Evolutionary conservation across 2,797 vertebrate species (phyloP).

Genomic region (Emydoidea blandingii): DNA sequence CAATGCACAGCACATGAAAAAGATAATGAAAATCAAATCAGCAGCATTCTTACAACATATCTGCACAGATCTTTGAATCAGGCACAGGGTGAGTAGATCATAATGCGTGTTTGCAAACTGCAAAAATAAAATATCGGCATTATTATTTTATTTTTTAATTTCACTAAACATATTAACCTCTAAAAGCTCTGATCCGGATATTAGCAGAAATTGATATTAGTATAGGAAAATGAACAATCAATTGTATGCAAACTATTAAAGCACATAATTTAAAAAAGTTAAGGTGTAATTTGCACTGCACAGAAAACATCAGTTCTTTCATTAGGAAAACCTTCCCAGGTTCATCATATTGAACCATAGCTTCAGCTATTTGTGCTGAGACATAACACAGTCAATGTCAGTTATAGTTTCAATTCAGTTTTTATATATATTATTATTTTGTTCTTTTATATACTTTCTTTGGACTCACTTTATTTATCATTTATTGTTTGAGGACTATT

Average conservation of each 20-base stretch:
- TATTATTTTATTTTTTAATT: background rate
- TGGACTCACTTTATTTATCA: slow-evolving; percentile 40
- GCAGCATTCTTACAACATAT: background rate
- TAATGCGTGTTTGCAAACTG: background rate
- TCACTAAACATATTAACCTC: background rate
- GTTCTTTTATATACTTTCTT: slow-evolving; percentile 19
- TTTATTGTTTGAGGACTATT: slow-evolving; percentile 24
- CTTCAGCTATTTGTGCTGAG: slow-evolving; percentile 93
- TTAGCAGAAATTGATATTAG: background rate
- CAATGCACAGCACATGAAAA: slow-evolving; percentile 7
- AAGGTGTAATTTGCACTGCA: slow-evolving; percentile 68
- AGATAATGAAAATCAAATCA: slow-evolving; percentile 24
- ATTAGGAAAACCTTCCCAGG: slow-evolving; percentile 93
- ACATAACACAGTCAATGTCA: slow-evolving; percentile 91
- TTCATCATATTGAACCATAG: slow-evolving; percentile 91
- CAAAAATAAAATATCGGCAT: slow-evolving; percentile 6
- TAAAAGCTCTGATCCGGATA: background rate
- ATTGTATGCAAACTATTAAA: slow-evolving; percentile 37
- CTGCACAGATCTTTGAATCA: background rate
- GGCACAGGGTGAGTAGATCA: slow-evolving; percentile 7
- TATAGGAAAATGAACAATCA: background rate
- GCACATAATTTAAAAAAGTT: slow-evolving; percentile 19
- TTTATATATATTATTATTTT: background rate
- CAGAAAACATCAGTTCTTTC: slow-evolving; percentile 92
- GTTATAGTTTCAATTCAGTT: slow-evolving; percentile 83